A percentile compares a stretch with the other conserved stretches of the same genome.
Conservation (phyloP, 2,113 vertebrate species). For the Protobothrops flavoviridis region DNA sequence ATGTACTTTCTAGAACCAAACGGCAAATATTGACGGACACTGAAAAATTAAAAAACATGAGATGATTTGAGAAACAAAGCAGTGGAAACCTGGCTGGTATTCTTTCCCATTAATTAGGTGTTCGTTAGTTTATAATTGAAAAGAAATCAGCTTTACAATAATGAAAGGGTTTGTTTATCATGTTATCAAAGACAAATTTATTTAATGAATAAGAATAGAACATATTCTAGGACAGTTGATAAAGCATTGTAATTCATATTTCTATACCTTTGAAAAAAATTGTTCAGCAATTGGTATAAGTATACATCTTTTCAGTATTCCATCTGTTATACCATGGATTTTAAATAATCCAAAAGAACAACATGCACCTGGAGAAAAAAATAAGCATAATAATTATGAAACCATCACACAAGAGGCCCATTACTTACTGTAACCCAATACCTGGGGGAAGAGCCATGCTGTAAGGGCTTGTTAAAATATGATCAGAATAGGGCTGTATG, state of each 20-base stretch:
- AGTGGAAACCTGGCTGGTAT: background rate
- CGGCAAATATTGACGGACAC: background rate
- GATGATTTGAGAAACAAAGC: background rate
- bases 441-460: background rate
- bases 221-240: too few relatives aligned
- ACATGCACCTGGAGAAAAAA: background rate
- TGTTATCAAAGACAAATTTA: background rate
- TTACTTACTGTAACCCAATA: background rate
- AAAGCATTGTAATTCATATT: background rate
- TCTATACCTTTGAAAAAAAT: background rate
- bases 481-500: background rate
- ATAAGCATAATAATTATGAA: background rate
- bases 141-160: background rate
- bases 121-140: background rate
- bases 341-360: background rate
- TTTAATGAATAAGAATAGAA: background rate
- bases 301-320: background rate
- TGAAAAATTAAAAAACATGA: background rate
- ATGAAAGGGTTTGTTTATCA: background rate
- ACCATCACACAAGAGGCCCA: background rate
- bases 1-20: background rate
- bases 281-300: too few relatives aligned
- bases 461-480: background rate
- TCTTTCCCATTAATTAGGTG: background rate
- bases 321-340: background rate